phyloP scores from a whole-genome alignment of 2,113 vertebrate genomes.

The Channa argus region DNA sequence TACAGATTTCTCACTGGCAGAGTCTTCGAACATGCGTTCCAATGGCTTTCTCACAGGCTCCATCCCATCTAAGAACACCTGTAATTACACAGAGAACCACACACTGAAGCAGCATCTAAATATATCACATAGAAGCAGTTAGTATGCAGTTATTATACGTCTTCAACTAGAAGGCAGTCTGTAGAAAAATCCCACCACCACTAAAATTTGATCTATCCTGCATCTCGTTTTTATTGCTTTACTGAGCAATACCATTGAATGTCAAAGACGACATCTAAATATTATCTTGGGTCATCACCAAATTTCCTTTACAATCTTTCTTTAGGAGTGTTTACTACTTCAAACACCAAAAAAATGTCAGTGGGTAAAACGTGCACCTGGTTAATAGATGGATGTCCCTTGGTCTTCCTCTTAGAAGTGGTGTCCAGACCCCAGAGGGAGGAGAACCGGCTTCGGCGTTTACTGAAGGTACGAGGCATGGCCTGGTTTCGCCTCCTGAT shows the following conservation, averaged over 20 bases:
- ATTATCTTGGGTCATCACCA: background rate
- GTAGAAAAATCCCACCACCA: background rate
- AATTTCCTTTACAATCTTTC: background rate
- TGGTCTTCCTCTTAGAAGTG: slow-evolving; percentile 91
- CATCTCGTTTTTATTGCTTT: background rate
- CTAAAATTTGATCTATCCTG: background rate
- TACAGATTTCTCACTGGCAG: slow-evolving; percentile 91
- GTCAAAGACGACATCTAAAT: background rate
- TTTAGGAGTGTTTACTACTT: background rate
- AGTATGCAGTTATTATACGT: background rate
- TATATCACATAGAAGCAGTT: background rate
- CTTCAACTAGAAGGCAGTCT: background rate
- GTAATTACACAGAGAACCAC: slow-evolving; percentile 39
- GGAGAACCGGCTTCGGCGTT: slow-evolving; percentile 94
- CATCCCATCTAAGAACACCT: slow-evolving; percentile 93
- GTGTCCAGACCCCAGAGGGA: slow-evolving; percentile 98
- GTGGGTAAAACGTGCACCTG: slow-evolving; percentile 82
- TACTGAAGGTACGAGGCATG: slow-evolving; percentile 92
- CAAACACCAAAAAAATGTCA: background rate
- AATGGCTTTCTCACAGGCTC: slow-evolving; percentile 89
- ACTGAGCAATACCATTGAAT: background rate
- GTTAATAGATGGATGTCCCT: slow-evolving; percentile 92
- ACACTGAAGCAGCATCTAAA: background rate
- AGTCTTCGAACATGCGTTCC: slow-evolving; percentile 91
- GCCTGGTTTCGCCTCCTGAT: slow-evolving; percentile 90